These are phyloP conservation scores for Sakesphorus luctuosus DNA, from an alignment of 2,113 vertebrate species.

Conservation along the genomic window DNA sequence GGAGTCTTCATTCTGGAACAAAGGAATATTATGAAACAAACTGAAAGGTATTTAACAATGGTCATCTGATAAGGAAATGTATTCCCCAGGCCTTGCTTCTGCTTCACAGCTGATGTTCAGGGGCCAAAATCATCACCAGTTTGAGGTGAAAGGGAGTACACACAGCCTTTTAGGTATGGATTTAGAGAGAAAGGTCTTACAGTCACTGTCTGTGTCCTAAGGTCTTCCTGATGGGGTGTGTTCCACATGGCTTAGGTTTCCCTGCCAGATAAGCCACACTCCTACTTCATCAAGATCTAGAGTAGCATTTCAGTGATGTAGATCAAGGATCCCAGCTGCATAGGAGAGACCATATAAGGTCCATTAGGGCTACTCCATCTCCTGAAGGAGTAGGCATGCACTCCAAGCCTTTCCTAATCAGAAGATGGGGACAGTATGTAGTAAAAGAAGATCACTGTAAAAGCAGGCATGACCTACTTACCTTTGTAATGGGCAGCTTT, in stretches of 20 bases:
- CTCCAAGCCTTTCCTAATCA: not conserved
- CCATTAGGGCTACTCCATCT: not conserved
- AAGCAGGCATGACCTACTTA: not conserved
- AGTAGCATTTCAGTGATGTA: not conserved
- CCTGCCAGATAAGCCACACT: not conserved
- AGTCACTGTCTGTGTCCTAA: not conserved
- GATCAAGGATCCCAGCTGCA: not conserved
- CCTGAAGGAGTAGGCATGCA: not conserved
- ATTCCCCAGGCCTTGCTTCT: not conserved
- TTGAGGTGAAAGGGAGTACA: not conserved
- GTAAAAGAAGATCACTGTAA: not conserved
- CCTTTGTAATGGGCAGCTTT: not conserved
- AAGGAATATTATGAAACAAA: constrained; percentile 9
- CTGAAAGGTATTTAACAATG: not conserved
- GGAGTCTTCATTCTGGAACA: not conserved
- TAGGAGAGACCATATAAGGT: rapidly evolving
- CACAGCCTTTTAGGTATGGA: not conserved
- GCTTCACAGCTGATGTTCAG: not conserved
- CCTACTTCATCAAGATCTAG: not conserved
- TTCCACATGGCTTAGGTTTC: not conserved
- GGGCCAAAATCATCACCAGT: not conserved
- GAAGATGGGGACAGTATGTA: not conserved
- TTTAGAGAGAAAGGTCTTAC: not conserved
- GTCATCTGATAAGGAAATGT: not conserved
- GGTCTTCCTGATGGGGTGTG: not conserved